Conservation (phyloP, 1,140 invertebrate genomes). For the Drosophila willistoni region DNA sequence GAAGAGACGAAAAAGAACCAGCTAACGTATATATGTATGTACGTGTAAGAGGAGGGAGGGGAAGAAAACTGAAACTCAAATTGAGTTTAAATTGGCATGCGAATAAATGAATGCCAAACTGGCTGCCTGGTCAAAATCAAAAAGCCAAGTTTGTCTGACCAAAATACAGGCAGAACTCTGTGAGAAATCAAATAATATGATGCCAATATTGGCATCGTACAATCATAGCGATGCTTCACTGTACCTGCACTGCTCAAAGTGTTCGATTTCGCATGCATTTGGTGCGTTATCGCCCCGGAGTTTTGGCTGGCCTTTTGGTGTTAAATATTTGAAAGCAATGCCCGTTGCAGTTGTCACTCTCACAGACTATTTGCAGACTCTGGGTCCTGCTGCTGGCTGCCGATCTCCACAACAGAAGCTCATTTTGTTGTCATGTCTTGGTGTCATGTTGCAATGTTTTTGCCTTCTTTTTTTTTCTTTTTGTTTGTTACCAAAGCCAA, state of each 20-base stretch:
- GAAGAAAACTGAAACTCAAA: slow-evolving; percentile 45
- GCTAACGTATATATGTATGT: not conserved
- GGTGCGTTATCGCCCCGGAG: slow-evolving; percentile 53
- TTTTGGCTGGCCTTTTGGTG: slow-evolving; percentile 40
- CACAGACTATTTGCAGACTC: slow-evolving; percentile 28
- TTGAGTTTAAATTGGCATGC: slow-evolving; percentile 62
- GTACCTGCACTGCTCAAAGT: slow-evolving; percentile 38
- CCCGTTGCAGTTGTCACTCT: slow-evolving; percentile 77
- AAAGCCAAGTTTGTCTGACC: slow-evolving; percentile 25
- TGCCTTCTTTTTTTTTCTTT: slow-evolving; percentile 29
- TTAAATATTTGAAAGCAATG: slow-evolving; percentile 76
- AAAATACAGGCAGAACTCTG: slow-evolving; percentile 29
- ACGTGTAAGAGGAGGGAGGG: not conserved
- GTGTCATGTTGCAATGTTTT: slow-evolving; percentile 78
- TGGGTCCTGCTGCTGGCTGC: slow-evolving; percentile 24
- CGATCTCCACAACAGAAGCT: slow-evolving; percentile 76
- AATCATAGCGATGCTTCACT: slow-evolving; percentile 2
- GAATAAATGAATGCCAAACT: slow-evolving; percentile 67
- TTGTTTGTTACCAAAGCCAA: slow-evolving; percentile 39
- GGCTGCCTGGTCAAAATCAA: slow-evolving; percentile 43
- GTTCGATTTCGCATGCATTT: slow-evolving; percentile 71
- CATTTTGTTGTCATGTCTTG: slow-evolving; percentile 81
- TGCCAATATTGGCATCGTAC: not conserved
- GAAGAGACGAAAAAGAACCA: slow-evolving; percentile 21
- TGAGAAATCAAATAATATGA: not conserved